Percentiles rank a stretch among this genome's conserved stretches.
phyloP scores from a whole-genome alignment of 2,888 invertebrate genomes.

The Tachina fera region DNA sequence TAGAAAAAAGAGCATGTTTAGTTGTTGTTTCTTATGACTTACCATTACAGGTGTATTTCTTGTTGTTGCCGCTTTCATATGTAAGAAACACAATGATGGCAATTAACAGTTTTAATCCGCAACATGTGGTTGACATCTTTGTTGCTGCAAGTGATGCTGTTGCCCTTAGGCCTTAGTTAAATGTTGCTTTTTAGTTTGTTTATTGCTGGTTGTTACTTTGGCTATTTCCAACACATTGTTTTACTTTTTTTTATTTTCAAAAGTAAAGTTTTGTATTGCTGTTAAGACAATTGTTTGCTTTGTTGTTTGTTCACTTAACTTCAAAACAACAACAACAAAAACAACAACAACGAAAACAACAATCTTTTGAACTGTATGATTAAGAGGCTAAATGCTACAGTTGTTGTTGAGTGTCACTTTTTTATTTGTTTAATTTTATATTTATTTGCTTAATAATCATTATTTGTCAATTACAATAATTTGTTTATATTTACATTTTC shows the following conservation, averaged over 20 bases:
- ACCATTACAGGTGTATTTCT: conserved; percentile 74
- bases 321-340: neutral
- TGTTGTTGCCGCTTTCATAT: conserved; percentile 65
- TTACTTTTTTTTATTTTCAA: conserved; percentile 22
- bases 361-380: conserved; percentile 14
- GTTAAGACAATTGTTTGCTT: conserved; percentile 34
- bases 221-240: conserved; percentile 43
- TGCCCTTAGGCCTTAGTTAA: conserved; percentile 16
- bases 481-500: conserved; percentile 57
- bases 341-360: conserved; percentile 1
- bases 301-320: conserved; percentile 48
- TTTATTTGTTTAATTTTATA: conserved; percentile 36
- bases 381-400: conserved; percentile 26
- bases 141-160: conserved; percentile 53
- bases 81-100: conserved; percentile 71
- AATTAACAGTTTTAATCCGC: conserved; percentile 74
- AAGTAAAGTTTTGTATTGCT: conserved; percentile 25
- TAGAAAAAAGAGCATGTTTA: neutral
- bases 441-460: conserved; percentile 41
- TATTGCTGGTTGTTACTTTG: conserved; percentile 25
- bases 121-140: conserved; percentile 69
- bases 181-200: conserved; percentile 48
- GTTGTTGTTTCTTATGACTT: conserved; percentile 62
- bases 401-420: conserved; percentile 39
- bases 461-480: conserved; percentile 61